These are phyloP conservation scores for Pangasius sanitwongsei DNA, from an alignment of 2,797 vertebrate species.

Conservation along the genomic window DNA sequence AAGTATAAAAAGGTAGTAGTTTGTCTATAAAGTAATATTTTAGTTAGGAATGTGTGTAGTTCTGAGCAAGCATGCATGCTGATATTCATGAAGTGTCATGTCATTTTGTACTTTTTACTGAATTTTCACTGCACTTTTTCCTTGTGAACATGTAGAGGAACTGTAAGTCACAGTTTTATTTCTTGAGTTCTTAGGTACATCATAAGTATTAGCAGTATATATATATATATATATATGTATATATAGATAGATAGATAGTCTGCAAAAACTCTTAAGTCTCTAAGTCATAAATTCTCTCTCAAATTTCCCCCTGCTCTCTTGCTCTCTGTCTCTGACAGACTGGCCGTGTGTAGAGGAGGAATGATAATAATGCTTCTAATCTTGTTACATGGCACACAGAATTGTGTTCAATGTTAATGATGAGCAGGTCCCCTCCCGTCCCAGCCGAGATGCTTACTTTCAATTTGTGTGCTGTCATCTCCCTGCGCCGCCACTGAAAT, in stretches of 20 bases:
- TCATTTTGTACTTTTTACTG: slow-evolving; percentile 1
- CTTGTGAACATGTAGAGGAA: not conserved
- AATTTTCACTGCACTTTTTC: slow-evolving; percentile 8
- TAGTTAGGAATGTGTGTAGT: not conserved
- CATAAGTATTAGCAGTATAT: not conserved
- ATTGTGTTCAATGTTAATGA: slow-evolving; percentile 80
- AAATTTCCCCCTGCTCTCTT: not conserved
- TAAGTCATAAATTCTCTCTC: slow-evolving; percentile 1
- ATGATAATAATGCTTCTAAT: slow-evolving; percentile 81
- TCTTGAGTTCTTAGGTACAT: not conserved
- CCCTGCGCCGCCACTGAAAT: slow-evolving; percentile 69
- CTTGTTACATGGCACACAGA: slow-evolving; percentile 79
- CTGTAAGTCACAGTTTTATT: slow-evolving; percentile 37
- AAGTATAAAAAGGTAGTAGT: not conserved
- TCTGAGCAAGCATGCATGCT: not conserved
- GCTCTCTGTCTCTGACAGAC: slow-evolving; percentile 48
- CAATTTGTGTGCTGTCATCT: slow-evolving; percentile 85
- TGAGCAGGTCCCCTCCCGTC: slow-evolving; percentile 67
- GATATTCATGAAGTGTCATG: not conserved
- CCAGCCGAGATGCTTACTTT: slow-evolving; percentile 76
- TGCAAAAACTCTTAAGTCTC: not conserved
- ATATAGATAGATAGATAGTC: too few species aligned
- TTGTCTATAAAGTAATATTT: not conserved
- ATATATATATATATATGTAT: too few species aligned
- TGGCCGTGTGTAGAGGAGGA: slow-evolving; percentile 62